These are phyloP conservation scores for Magallana angulata DNA, from an alignment of 1,140 invertebrate genomes.

Conservation along the genomic window DNA sequence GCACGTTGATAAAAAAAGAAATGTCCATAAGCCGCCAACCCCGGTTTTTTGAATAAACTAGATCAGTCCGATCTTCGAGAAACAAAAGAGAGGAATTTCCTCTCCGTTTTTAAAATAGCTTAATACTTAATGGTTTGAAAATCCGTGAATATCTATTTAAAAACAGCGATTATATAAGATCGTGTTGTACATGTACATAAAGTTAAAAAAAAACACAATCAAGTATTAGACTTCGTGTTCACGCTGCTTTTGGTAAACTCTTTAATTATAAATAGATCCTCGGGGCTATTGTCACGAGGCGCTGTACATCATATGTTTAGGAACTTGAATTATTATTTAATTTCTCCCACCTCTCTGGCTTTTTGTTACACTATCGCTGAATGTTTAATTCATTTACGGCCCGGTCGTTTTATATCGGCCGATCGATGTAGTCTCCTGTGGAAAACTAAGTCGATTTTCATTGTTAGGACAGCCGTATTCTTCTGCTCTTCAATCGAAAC, in stretches of 20 bases:
- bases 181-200: neutral
- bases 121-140: neutral
- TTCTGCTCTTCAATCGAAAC: constrained; percentile 21
- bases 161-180: neutral
- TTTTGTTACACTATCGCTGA: neutral
- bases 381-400: constrained; percentile 24
- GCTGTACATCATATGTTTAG: neutral
- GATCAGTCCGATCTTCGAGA: neutral
- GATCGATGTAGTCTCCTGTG: constrained; percentile 11
- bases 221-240: neutral
- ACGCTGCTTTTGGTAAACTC: neutral
- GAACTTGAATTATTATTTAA: constrained; percentile 32
- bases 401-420: neutral
- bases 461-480: neutral
- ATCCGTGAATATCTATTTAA: neutral
- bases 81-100: neutral
- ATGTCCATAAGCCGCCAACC: neutral
- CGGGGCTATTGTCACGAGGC: neutral
- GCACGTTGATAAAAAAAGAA: constrained; percentile 17
- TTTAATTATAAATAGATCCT: constrained; percentile 7
- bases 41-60: neutral
- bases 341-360: constrained; percentile 7
- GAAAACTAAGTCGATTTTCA: constrained; percentile 40
- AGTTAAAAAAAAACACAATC: neutral
- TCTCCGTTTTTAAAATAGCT: neutral